Evolutionary conservation across 2,888 invertebrate genomes (phyloP), one percentile per base, ranked within the genome.

Genomic region (Platycheirus albimanus): DNA sequence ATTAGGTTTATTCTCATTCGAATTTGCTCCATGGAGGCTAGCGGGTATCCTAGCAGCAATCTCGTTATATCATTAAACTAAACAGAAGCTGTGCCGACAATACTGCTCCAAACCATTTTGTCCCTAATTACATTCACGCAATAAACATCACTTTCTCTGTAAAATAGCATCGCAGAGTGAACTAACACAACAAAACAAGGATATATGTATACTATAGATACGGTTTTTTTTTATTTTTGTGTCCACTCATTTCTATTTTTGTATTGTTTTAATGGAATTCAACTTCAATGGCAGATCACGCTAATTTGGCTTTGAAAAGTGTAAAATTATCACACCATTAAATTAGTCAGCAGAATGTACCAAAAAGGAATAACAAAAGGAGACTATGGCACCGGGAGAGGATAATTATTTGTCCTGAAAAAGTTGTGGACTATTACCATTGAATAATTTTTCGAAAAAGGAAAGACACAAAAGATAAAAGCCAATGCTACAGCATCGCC

Each of bases 261-360:
- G 36, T 11, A 36, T 36, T 36, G 36, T 36, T 36, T n/a, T 36
- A 17, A 41, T 15, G 41, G 8, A 15, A 43, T 8, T 41, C 5
- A 15, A 13, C 15, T 41, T 13, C 41, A 6, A 15, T 41, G 15
- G 15, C 15, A 43, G 43, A 43, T 17, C 15, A 43, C 15, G 43
- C 43, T 43, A 43, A 43, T 43, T 43, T 43, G 43, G 5, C 15
- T 17, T 43, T 8, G 43, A 43, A 41, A 43, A 43, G 43, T 43
- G 43, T 15, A 43, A 43, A 43, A 17, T 43, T 43, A 43, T 43
- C 43, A 15, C 43, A 43, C 4, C 15, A 43, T 43, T 43, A 43
- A 43, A 43, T 17, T 15, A 43, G 43, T 43, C 43, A 15, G 8
- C 41, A 3, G n/a, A 49, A n/a, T 28, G 43, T 24, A 4, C 6